phyloP scores from a whole-genome alignment of 2,797 vertebrate genomes.

The Miichthys miiuy region DNA sequence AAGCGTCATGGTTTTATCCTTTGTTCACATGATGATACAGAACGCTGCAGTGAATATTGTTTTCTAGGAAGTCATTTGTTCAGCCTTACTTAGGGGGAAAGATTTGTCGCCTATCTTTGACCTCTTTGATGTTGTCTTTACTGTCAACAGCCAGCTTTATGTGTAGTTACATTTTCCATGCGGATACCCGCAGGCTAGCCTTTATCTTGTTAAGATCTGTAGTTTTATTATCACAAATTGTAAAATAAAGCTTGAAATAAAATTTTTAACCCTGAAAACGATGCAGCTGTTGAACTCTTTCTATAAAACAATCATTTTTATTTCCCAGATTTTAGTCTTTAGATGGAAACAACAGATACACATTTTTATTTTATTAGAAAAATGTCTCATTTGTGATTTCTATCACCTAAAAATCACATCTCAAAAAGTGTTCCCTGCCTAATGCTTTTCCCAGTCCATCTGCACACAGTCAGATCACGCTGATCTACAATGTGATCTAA shows the following conservation, averaged over 20 bases:
- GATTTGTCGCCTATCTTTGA: constrained; percentile 30
- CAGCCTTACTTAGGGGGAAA: constrained; percentile 24
- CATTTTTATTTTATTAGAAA: constrained; percentile 26
- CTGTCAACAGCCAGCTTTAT: constrained; percentile 21
- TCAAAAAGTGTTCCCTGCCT: constrained; percentile 42
- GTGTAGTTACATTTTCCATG: constrained; percentile 12
- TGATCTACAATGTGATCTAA: constrained; percentile 62
- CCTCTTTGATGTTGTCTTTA: constrained; percentile 28
- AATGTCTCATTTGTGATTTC: constrained; percentile 44
- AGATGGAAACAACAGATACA: constrained; percentile 42
- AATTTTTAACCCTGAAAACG: constrained; percentile 26
- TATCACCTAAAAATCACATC: constrained; percentile 52
- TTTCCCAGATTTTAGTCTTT: constrained; percentile 34
- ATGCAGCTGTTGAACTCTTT: constrained; percentile 30
- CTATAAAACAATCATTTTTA: constrained; percentile 18
- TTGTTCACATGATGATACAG: neutral
- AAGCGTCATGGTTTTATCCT: neutral
- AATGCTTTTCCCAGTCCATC: constrained; percentile 63
- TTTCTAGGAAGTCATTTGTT: constrained; percentile 34
- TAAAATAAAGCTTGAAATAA: constrained; percentile 42
- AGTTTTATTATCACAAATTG: constrained; percentile 38
- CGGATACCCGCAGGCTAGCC: constrained; percentile 8
- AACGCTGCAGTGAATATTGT: neutral
- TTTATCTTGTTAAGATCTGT: constrained; percentile 40
- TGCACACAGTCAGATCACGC: constrained; percentile 26